Evolutionary conservation across 2,113 vertebrate genomes (phyloP).

Genomic region (Rhodinocichla rosea): DNA sequence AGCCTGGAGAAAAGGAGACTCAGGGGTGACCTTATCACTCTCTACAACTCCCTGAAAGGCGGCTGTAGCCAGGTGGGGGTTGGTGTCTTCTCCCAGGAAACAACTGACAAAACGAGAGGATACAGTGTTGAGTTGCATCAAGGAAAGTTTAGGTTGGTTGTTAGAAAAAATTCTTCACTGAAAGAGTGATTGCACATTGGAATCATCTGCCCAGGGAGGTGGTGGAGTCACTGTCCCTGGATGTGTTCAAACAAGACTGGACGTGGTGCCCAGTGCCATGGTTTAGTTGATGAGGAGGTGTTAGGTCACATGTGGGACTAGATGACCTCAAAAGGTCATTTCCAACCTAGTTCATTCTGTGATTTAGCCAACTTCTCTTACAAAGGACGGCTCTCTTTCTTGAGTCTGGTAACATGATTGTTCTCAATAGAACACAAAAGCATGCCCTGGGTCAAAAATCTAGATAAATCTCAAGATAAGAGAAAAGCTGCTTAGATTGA

Average conservation of each 20-base stretch:
- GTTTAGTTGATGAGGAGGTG: neutral
- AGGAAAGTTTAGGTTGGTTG: neutral
- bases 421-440: neutral
- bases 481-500: neutral
- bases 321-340: neutral
- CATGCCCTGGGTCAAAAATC: neutral
- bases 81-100: neutral
- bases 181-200: neutral
- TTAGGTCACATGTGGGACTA: neutral
- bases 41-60: neutral
- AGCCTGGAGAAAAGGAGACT: neutral
- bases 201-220: neutral
- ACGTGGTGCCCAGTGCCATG: rapidly evolving
- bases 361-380: neutral
- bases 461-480: neutral
- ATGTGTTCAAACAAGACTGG: no score
- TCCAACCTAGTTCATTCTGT: neutral
- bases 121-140: neutral
- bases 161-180: neutral
- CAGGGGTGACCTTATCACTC: neutral
- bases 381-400: neutral
- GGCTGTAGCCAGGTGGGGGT: neutral
- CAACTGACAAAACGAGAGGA: neutral
- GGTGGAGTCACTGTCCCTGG: neutral
- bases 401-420: neutral